Evolutionary conservation across 2,888 invertebrate species (phyloP).

Genomic region (Drosophila yooni): DNA sequence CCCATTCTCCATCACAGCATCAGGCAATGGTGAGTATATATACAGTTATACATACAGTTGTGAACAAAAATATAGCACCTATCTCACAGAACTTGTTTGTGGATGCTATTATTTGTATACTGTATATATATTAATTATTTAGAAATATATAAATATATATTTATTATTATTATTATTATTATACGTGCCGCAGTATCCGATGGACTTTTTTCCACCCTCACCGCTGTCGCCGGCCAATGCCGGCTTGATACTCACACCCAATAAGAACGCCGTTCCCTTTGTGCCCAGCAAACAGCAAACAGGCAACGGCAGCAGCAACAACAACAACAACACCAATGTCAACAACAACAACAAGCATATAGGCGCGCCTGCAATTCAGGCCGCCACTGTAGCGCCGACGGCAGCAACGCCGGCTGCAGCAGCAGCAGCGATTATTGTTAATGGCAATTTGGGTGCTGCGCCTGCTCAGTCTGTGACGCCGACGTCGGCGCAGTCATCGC

Average conservation of each 20-base stretch:
- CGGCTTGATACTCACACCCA: conserved; percentile 80
- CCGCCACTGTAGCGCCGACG: conserved; percentile 16
- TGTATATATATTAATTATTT: not conserved
- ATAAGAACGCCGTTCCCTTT: conserved; percentile 68
- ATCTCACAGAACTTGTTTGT: not conserved
- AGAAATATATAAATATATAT: not conserved
- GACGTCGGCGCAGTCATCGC: conserved; percentile 29
- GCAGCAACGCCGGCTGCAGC: not conserved
- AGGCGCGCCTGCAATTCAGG: conserved; percentile 22
- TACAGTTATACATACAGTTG: not conserved
- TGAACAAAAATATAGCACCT: not conserved
- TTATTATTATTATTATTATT: not conserved
- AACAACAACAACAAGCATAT: conserved; percentile 28
- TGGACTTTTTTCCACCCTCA: conserved; percentile 82
- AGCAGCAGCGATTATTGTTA: conserved; percentile 2
- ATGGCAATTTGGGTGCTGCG: conserved; percentile 27
- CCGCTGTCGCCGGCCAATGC: conserved; percentile 75
- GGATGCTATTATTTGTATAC: not conserved
- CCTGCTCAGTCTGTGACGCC: conserved; percentile 35
- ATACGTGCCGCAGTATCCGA: conserved; percentile 73
- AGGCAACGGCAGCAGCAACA: conserved; percentile 27
- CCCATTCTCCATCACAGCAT: conserved; percentile 84
- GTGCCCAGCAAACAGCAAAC: conserved; percentile 67
- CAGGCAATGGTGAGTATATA: conserved; percentile 77
- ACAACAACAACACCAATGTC: conserved; percentile 19